These are phyloP conservation scores for Catocala nupta DNA, from an alignment of 2,888 invertebrate species.

Conservation along the genomic window DNA sequence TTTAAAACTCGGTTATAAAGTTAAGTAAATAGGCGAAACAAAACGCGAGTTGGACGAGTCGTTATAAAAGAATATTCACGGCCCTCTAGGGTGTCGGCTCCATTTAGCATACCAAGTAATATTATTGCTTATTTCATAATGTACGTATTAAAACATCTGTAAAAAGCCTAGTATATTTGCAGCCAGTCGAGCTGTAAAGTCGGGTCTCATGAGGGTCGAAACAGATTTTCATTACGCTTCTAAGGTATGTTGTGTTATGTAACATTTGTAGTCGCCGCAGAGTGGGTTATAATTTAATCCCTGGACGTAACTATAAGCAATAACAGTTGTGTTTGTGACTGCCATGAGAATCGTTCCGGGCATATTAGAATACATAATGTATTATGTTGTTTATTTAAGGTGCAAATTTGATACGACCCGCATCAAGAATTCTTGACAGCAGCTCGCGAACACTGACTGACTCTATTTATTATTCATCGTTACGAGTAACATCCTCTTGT, in stretches of 20 bases:
- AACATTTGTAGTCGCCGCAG: too few species aligned
- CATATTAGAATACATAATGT: not conserved
- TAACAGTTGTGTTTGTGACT: too few species aligned
- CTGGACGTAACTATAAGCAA: too few species aligned
- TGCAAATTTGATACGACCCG: not conserved
- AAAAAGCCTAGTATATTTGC: conserved; percentile 11
- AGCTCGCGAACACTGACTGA: not conserved
- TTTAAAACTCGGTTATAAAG: not conserved
- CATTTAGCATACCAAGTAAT: conserved; percentile 3
- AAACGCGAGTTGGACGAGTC: not conserved
- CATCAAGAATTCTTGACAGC: not conserved
- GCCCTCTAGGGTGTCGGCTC: conserved; percentile 3
- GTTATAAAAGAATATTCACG: not conserved
- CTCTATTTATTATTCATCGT: not conserved
- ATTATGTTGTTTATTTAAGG: not conserved
- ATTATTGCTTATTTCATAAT: conserved; percentile 20
- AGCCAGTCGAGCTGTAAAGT: not conserved
- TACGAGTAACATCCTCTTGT: too few species aligned
- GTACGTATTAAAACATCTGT: conserved; percentile 16
- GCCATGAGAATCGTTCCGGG: too few species aligned
- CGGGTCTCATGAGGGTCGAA: conserved; percentile 8
- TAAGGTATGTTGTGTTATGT: not conserved
- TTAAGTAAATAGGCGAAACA: not conserved
- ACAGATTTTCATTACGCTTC: conserved; percentile 22
- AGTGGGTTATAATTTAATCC: too few species aligned